Conservation (phyloP, 2,888 invertebrate genomes). For the Caenorhabditis uteleia region DNA sequence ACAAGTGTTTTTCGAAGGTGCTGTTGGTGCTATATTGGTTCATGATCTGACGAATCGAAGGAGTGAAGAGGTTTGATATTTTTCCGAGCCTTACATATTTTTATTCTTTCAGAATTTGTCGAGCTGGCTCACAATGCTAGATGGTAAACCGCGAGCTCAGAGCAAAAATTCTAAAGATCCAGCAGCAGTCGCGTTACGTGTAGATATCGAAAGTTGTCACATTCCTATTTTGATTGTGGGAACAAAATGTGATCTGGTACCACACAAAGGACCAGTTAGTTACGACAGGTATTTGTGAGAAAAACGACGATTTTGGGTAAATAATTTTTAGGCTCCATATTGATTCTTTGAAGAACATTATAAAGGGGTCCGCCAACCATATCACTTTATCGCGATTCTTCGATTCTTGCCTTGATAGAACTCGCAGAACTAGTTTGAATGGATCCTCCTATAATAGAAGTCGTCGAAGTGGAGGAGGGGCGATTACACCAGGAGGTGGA, state of each 20-base stretch:
- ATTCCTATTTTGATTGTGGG: slow-evolving; percentile 93
- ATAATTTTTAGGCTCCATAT: slow-evolving; percentile 46
- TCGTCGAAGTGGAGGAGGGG: not conserved
- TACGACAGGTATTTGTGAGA: slow-evolving; percentile 37
- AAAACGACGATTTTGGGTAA: slow-evolving; percentile 7
- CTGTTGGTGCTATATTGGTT: slow-evolving; percentile 91
- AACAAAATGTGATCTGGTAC: slow-evolving; percentile 81
- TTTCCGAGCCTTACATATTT: not conserved
- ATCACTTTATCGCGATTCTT: slow-evolving; percentile 80
- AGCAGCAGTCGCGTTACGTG: slow-evolving; percentile 29
- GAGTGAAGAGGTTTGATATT: slow-evolving; percentile 77
- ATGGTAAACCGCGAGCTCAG: slow-evolving; percentile 35
- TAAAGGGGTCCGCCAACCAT: slow-evolving; percentile 88
- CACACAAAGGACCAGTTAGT: slow-evolving; percentile 47
- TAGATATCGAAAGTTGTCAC: slow-evolving; percentile 68
- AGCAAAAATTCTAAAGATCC: slow-evolving; percentile 13
- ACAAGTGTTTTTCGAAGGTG: slow-evolving; percentile 87
- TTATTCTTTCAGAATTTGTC: slow-evolving; percentile 48
- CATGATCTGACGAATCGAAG: slow-evolving; percentile 96
- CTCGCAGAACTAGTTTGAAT: slow-evolving; percentile 20
- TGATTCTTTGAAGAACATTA: slow-evolving; percentile 56
- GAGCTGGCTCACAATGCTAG: slow-evolving; percentile 54
- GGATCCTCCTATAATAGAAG: not conserved
- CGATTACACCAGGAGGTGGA: not conserved
- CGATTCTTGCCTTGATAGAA: slow-evolving; percentile 53